phyloP scores from a whole-genome alignment of 2,888 invertebrate species.

The Toxonevra muliebris region DNA sequence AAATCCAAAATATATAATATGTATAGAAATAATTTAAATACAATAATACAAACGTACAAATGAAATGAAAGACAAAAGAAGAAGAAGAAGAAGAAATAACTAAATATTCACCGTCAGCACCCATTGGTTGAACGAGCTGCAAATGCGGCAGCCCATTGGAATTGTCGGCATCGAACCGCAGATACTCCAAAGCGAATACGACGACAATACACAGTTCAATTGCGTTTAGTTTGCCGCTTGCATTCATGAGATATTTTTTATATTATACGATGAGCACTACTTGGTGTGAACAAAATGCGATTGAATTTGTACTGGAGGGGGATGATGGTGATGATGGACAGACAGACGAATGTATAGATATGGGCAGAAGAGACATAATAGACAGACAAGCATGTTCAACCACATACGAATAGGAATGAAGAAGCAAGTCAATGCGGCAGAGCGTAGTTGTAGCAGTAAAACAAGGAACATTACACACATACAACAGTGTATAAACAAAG shows the following conservation, averaged over 20 bases:
- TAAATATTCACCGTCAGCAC: background rate
- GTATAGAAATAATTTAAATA: too few species aligned
- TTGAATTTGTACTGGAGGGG: constrained; percentile 31
- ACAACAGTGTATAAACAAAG: constrained; percentile 6
- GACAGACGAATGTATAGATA: constrained; percentile 45
- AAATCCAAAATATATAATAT: too few species aligned
- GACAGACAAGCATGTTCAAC: constrained; percentile 21
- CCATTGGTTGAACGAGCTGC: constrained; percentile 22
- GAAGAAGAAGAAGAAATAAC: background rate
- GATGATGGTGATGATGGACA: constrained; percentile 21
- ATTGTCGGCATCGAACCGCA: background rate
- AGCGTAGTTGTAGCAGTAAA: background rate
- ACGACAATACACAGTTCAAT: constrained; percentile 21
- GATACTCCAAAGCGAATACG: background rate
- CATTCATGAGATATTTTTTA: too few species aligned
- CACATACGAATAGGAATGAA: constrained; percentile 42
- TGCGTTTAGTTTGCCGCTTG: constrained; percentile 7
- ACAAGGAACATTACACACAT: too few species aligned
- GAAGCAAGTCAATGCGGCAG: constrained; percentile 40
- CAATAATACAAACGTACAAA: too few species aligned
- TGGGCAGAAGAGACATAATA: too few species aligned
- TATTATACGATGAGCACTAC: constrained; percentile 27
- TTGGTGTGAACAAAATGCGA: constrained; percentile 25
- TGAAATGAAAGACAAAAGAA: too few species aligned
- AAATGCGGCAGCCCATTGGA: background rate